Evolutionary conservation across 2,797 vertebrate species (phyloP).

Genomic region (Cuculus canorus): DNA sequence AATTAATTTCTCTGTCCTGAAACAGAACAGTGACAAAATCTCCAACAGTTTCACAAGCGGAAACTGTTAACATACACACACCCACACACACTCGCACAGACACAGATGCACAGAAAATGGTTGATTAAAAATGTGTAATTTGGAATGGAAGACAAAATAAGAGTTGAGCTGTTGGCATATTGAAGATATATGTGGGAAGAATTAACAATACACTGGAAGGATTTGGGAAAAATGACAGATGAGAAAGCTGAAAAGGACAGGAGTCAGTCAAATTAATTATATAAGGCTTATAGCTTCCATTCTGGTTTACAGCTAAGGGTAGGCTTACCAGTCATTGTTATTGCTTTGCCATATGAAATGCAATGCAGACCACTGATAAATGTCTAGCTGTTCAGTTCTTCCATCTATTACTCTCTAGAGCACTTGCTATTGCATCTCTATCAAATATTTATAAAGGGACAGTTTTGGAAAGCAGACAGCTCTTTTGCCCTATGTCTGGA

Average conservation of each 20-base stretch:
- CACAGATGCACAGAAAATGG: not conserved
- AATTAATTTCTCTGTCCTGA: not conserved
- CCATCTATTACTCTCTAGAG: not conserved
- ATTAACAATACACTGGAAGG: not conserved
- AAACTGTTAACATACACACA: not conserved
- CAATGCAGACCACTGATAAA: not conserved
- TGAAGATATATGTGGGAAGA: not conserved
- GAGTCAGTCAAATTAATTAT: not conserved
- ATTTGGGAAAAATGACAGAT: not conserved
- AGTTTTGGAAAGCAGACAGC: constrained; percentile 18
- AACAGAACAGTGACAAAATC: not conserved
- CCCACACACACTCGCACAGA: not conserved
- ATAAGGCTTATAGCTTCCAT: not conserved
- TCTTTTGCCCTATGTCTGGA: constrained; percentile 27
- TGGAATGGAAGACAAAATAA: not conserved
- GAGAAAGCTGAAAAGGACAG: not conserved
- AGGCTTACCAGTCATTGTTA: not conserved
- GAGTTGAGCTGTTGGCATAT: not conserved
- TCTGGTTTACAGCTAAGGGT: not conserved
- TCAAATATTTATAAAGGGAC: constrained; percentile 28
- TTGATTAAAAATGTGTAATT: not conserved
- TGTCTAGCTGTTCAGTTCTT: constrained; percentile 16
- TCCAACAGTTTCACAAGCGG: not conserved
- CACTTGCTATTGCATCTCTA: not conserved
- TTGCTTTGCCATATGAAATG: constrained; percentile 1